Evolutionary conservation across 2,797 vertebrate genomes (phyloP).

Genomic region (Tapirus indicus): DNA sequence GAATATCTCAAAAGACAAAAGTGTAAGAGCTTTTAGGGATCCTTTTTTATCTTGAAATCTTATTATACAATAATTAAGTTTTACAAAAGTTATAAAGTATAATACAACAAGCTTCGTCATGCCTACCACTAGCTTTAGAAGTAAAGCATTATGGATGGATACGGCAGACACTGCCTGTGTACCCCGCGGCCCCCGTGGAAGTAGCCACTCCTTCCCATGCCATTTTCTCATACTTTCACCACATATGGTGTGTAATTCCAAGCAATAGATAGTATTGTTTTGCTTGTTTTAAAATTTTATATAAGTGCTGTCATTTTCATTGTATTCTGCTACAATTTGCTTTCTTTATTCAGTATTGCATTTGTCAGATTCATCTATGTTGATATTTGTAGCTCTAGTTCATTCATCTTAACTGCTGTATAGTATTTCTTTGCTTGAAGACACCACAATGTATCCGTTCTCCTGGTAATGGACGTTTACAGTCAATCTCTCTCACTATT

Average conservation of each 20-base stretch:
- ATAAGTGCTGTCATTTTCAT: neutral
- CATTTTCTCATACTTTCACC: neutral
- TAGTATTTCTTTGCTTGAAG: neutral
- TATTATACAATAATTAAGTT: neutral
- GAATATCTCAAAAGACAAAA: neutral
- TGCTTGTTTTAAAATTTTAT: neutral
- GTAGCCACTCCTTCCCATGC: neutral
- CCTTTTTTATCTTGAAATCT: slow-evolving; percentile 24
- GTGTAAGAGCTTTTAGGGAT: neutral
- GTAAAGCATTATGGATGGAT: neutral
- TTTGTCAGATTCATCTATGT: neutral
- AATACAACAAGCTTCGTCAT: neutral
- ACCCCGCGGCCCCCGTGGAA: neutral
- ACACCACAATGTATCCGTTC: neutral
- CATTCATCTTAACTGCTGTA: neutral
- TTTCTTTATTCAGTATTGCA: neutral
- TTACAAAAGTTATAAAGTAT: neutral
- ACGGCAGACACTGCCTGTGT: accelerated
- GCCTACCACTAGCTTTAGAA: neutral
- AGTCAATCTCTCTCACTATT: neutral
- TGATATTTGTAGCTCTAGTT: neutral
- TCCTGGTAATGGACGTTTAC: neutral
- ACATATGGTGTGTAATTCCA: neutral
- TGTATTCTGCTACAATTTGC: neutral
- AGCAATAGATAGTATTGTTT: neutral